Percentiles rank a stretch among this genome's conserved stretches.
These are phyloP conservation scores for Plecotus auritus DNA, from an alignment of 2,113 vertebrate genomes.

Conservation along the genomic window DNA sequence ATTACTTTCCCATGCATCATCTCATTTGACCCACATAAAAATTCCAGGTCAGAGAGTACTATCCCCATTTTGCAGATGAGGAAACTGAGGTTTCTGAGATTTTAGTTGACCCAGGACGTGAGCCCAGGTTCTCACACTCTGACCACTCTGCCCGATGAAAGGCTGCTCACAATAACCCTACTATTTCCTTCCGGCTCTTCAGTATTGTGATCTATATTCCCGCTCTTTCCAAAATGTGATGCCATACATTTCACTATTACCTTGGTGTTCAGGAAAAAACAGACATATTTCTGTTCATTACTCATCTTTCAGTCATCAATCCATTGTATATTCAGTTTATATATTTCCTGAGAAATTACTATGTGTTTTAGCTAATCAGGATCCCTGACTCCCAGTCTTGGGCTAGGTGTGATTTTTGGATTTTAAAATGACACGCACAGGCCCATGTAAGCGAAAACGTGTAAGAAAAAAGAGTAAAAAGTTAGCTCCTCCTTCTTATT, in stretches of 20 bases:
- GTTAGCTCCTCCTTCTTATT: not conserved
- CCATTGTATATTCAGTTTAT: not conserved
- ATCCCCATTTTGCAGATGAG: not conserved
- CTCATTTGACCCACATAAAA: not conserved
- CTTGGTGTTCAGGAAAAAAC: not conserved
- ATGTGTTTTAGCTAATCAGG: not conserved
- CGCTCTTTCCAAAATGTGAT: not conserved
- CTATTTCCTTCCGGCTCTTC: not conserved
- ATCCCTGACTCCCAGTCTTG: not conserved
- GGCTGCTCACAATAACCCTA: not conserved
- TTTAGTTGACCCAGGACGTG: not conserved
- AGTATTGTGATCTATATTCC: not conserved
- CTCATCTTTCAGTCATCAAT: not conserved
- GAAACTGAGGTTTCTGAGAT: not conserved
- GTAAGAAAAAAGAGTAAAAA: not conserved
- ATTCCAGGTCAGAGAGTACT: not conserved
- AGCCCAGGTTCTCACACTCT: not conserved
- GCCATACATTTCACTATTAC: not conserved
- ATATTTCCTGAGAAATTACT: not conserved
- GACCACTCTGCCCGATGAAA: not conserved
- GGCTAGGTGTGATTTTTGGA: not conserved
- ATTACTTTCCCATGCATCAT: not conserved
- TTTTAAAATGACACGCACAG: not conserved
- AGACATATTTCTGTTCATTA: not conserved
- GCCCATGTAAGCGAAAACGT: not conserved